Percentiles rank a stretch among this genome's conserved stretches.
Conservation (phyloP, 2,888 invertebrate species). For the Onchidella celtica region DNA sequence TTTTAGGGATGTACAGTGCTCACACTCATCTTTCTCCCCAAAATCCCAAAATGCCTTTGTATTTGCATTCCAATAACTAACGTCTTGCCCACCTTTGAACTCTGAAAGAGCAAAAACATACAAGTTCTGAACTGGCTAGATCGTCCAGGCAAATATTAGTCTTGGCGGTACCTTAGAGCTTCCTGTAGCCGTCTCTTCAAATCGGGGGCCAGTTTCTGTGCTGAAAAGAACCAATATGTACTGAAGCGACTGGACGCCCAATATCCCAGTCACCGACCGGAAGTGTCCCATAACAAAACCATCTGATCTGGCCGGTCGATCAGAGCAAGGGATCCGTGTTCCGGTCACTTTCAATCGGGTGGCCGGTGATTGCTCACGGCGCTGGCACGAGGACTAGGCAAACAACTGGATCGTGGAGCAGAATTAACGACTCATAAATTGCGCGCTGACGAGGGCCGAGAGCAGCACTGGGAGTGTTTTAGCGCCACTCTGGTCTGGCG, state of each 20-base stretch:
- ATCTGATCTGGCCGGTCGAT: slow-evolving; percentile 40
- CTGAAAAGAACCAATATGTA: neutral
- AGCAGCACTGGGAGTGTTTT: neutral
- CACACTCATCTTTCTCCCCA: no score
- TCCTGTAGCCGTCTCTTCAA: no score
- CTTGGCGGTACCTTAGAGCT: no score
- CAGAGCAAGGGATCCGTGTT: slow-evolving; percentile 10
- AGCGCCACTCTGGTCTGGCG: neutral
- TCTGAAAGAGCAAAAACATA: no score
- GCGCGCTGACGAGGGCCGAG: neutral
- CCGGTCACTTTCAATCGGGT: slow-evolving; percentile 46
- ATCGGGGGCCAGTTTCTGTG: no score
- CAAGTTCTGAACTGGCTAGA: no score
- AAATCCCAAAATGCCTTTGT: no score
- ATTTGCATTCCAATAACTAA: no score
- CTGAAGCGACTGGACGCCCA: neutral
- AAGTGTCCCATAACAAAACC: slow-evolving; percentile 23
- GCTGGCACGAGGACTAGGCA: slow-evolving; percentile 20
- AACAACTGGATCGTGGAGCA: slow-evolving; percentile 31
- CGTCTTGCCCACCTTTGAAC: no score
- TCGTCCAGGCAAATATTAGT: no score
- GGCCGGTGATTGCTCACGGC: slow-evolving; percentile 40
- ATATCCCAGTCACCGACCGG: neutral
- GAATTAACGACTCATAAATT: slow-evolving; percentile 40
- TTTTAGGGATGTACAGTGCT: no score